Conservation (phyloP, 1,140 invertebrate species). For the Camponotus pennsylvanicus region DNA sequence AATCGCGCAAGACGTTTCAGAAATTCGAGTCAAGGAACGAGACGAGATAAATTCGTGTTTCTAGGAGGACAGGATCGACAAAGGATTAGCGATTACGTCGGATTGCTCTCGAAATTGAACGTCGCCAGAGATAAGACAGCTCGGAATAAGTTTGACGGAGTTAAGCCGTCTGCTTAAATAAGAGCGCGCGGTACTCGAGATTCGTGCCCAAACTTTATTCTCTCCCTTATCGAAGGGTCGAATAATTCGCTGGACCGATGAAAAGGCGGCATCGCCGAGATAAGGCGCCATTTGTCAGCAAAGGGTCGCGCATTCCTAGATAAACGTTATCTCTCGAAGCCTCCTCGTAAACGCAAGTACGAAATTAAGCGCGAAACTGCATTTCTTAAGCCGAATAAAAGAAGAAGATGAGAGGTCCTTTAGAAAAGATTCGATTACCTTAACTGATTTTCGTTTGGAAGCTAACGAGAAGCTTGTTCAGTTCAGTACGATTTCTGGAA, state of each 20-base stretch:
- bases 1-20: too few species aligned
- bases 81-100: conserved; percentile 20
- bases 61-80: neutral
- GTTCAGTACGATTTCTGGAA: conserved; percentile 1
- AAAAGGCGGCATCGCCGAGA: conserved; percentile 52
- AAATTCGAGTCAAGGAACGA: conserved; percentile 10
- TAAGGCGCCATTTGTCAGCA: conserved; percentile 64
- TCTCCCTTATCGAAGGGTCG: conserved; percentile 65
- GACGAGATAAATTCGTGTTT: neutral
- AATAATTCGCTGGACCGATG: conserved; percentile 60
- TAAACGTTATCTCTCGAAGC: conserved; percentile 67
- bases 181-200: neutral
- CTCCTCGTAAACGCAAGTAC: conserved; percentile 44
- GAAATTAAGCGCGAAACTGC: conserved; percentile 14
- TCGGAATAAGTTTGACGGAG: conserved; percentile 25
- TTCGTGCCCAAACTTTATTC: conserved; percentile 34
- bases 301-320: conserved; percentile 52
- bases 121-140: conserved; percentile 42
- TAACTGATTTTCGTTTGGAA: conserved; percentile 25
- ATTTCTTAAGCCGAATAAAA: neutral
- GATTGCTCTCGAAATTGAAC: conserved; percentile 32
- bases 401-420: neutral
- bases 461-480: conserved; percentile 8
- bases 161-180: conserved; percentile 35
- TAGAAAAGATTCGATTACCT: conserved; percentile 21